Conservation (phyloP, 2,888 invertebrate species). For the Dioctria rufipes region DNA sequence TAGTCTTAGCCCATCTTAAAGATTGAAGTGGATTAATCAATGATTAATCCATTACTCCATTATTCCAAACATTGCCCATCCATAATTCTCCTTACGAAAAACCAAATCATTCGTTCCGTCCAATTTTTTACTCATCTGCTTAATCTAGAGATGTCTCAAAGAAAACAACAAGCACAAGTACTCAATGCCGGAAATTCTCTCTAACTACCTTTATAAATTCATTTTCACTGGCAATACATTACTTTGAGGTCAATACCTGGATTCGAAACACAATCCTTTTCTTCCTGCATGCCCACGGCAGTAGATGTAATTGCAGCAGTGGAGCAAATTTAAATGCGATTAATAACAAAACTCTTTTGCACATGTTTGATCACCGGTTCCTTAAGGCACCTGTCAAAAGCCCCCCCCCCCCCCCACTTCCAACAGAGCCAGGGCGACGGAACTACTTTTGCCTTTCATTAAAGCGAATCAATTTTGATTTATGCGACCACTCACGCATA, state of each 20-base stretch:
- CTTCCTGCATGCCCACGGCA: neutral
- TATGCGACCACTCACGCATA: constrained; percentile 54
- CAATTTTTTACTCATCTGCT: too few relatives aligned
- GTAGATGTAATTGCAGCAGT: constrained; percentile 12
- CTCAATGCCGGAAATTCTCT: too few relatives aligned
- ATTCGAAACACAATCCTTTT: neutral
- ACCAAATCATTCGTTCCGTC: too few relatives aligned
- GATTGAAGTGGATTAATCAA: too few relatives aligned
- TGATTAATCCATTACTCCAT: too few relatives aligned
- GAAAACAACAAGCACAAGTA: too few relatives aligned
- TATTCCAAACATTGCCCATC: too few relatives aligned
- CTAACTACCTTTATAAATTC: too few relatives aligned
- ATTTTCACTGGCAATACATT: too few relatives aligned
- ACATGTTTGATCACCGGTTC: neutral
- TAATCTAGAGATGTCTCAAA: too few relatives aligned
- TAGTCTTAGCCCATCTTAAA: too few relatives aligned
- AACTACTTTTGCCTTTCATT: constrained; percentile 45
- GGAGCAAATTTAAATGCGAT: constrained; percentile 39
- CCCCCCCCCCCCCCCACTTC: neutral
- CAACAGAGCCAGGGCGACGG: constrained; percentile 16
- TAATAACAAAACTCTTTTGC: constrained; percentile 29
- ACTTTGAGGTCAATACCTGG: neutral
- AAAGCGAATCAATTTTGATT: constrained; percentile 54
- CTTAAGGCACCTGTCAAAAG: constrained; percentile 1
- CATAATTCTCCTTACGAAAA: too few relatives aligned